phyloP scores from a whole-genome alignment of 2,888 invertebrate genomes.

The Congeria kusceri region DNA sequence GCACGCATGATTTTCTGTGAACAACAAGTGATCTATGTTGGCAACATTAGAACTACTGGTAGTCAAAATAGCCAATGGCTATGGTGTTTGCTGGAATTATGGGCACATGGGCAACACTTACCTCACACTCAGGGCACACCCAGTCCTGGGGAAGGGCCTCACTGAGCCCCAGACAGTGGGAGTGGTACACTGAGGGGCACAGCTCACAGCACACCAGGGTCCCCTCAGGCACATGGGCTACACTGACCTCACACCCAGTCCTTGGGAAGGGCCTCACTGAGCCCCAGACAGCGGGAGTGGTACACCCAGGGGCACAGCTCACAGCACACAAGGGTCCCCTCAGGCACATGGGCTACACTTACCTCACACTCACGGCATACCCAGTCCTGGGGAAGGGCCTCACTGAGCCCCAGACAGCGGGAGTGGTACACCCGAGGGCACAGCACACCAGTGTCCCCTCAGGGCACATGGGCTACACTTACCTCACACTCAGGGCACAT shows the following conservation, averaged over 20 bases:
- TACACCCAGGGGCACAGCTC: constrained; percentile 94
- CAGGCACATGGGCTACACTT: constrained; percentile 73
- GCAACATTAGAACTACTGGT: too few species aligned
- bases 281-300: too few species aligned
- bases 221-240: constrained; percentile 85
- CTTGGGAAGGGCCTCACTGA: not conserved
- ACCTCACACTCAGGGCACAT: constrained; percentile 93
- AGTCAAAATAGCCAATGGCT: too few species aligned
- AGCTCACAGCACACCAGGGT: constrained; percentile 89
- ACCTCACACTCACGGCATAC: constrained; percentile 94
- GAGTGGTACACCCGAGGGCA: constrained; percentile 95
- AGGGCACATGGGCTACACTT: not conserved
- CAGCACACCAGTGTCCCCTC: constrained; percentile 88
- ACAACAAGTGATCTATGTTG: too few species aligned
- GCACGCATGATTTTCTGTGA: constrained; percentile 83
- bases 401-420: constrained; percentile 88
- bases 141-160: constrained; percentile 87
- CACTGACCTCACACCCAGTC: not conserved
- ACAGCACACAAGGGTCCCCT: constrained; percentile 87
- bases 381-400: constrained; percentile 88
- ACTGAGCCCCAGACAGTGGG: constrained; percentile 88
- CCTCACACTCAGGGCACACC: constrained; percentile 95
- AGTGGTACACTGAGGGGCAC: constrained; percentile 94
- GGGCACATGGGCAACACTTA: constrained; percentile 31
- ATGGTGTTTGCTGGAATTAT: too few species aligned